Percentiles rank a stretch among this genome's conserved stretches.
Conservation (phyloP, 2,888 invertebrate species). For the Cantharis rustica region DNA sequence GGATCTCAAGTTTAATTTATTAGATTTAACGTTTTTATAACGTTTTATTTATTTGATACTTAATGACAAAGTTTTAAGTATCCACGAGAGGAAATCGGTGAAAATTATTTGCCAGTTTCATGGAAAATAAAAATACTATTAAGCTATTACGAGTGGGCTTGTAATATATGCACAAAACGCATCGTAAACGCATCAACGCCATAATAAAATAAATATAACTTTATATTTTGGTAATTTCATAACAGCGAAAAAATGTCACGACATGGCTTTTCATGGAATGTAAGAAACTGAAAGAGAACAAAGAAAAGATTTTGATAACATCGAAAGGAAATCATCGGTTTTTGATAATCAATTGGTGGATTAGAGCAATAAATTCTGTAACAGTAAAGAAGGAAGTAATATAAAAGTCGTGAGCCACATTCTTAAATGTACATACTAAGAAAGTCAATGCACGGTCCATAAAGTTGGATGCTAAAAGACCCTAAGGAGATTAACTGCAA, state of each 20-base stretch:
- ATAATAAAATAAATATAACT: neutral
- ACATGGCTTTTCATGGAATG: no score
- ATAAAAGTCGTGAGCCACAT: neutral
- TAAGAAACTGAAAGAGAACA: no score
- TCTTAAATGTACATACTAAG: conserved; percentile 11
- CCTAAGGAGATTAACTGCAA: conserved; percentile 18
- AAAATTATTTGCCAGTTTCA: neutral
- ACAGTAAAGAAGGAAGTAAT: neutral
- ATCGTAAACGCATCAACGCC: neutral
- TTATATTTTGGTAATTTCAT: no score
- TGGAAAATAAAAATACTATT: neutral
- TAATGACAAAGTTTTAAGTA: neutral
- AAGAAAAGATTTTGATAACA: no score
- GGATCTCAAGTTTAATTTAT: neutral
- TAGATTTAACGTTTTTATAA: neutral
- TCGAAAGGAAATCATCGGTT: neutral
- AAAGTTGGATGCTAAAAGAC: conserved; percentile 2
- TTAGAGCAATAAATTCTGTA: neutral
- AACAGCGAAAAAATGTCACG: no score
- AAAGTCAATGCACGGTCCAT: conserved; percentile 15
- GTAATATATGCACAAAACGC: neutral
- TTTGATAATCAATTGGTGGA: neutral
- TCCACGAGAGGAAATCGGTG: neutral
- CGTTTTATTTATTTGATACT: neutral
- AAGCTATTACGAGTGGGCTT: neutral